Evolutionary conservation across 2,797 vertebrate species (phyloP), one percentile per base, ranked within the genome.

Genomic region (Erethizon dorsatum): DNA sequence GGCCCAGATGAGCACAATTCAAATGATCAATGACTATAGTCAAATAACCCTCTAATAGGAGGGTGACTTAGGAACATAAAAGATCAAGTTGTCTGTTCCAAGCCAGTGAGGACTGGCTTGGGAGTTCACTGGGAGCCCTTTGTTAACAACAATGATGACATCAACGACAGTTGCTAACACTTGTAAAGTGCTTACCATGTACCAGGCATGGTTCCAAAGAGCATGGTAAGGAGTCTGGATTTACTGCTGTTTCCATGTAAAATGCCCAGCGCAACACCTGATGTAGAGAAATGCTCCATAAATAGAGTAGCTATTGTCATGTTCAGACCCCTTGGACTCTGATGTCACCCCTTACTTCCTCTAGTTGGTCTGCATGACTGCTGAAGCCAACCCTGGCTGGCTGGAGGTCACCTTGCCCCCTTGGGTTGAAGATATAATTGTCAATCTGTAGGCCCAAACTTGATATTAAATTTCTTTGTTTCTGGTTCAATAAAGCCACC

Each of bases 181-280:
- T 69, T 85, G 61, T 52, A 22, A 67, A 87, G 37, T 24, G 45
- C 69, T 96, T 92, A 41, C 47, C 41, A 54, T 14, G 57, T 41
- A 77, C 61, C 31, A 83, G 87, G 84, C 78, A 37, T 0, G 6
- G 18, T 33, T 91, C 65, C 87, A 96, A 93, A 54, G 95, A 84
- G 65, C n/a, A 33, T 1, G 67, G 83, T 31, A 73, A 93, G 50
- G 84, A 63, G 80, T 78, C 78, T 79, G 94, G 20, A 88, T 90
- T 94, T 83, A 79, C 47, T 92, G 73, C 17, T 8, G 28, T 45
- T 83, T 91, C n/a, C 24, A 31, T 75, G 14, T 80, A 69, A 85
- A 94, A 89, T 73, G 83, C 59, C 79, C 37, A 82, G 33, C 33
- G 20, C 45, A 90, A 86, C 20, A 71, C 31, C 90, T 86, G 93